Evolutionary conservation across 2,888 invertebrate species (phyloP), one percentile per base, ranked within the genome.

Genomic region (Thysanoteuthis rhombus): DNA sequence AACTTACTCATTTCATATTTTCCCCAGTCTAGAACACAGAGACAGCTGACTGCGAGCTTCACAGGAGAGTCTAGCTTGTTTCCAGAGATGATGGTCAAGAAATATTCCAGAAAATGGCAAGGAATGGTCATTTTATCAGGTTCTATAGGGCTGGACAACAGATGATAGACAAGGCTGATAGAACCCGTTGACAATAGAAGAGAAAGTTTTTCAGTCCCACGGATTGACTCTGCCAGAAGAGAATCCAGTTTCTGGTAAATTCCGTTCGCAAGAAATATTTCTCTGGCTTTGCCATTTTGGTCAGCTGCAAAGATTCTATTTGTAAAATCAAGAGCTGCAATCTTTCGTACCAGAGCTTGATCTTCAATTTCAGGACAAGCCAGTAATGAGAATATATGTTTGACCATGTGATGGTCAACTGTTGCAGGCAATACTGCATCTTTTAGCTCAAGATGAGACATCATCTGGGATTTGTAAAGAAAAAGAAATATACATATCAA

Each of bases 291-390:
- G 22, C 42, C 8, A 92, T 45, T 32, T 42, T 32, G 39, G 40
- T 92, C 92, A 92, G 45, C 28, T 92, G 45, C 45, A 45, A 92
- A 92, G 28, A 92, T 92, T 92, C 92, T 92, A 36, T 92, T 32
- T 1, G 32, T 92, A n/a, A 92, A 92, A 40, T 92, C 92, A 22
- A 92, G n/a, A 22, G 45, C 45, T 40, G 45, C 92, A 16, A 92
- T 92, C 36, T 92, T 75, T 10, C n/a, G n/a, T 4, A 75, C 16
- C 12, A 36, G n/a, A 10, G 3, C n/a, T 75, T n/a, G 16, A 75
- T 75, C n/a, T 2, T 75, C 75, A 36, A 16, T n/a, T 75, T 75
- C 36, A 19, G 75, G 75, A 25, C n/a, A 75, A 75, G n/a, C 75
- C 75, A 75, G 16, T 36, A 75, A 75, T n/a, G n/a, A 36, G n/a